phyloP scores from a whole-genome alignment of 2,797 vertebrate genomes.

The Betta splendens region DNA sequence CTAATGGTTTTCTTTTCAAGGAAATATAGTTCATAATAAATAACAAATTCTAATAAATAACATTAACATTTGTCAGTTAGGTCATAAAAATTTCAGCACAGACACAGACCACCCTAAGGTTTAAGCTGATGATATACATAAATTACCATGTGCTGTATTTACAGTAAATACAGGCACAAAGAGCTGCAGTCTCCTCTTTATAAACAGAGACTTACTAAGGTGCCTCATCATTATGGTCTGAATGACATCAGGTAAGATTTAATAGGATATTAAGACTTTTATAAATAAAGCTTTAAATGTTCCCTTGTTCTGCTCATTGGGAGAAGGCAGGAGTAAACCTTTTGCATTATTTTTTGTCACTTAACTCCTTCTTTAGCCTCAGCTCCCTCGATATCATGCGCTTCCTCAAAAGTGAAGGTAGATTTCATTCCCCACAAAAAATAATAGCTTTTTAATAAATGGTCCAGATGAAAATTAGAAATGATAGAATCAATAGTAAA shows the following conservation, averaged over 20 bases:
- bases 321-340: conserved; percentile 4
- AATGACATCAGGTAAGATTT: conserved; percentile 7
- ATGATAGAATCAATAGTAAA: conserved; percentile 42
- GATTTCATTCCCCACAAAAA: conserved; percentile 58
- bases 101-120: neutral
- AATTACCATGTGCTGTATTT: neutral
- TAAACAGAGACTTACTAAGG: neutral
- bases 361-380: conserved; percentile 21
- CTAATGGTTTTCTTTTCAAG: neutral
- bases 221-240: neutral
- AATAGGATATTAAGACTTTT: neutral
- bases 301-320: conserved; percentile 12
- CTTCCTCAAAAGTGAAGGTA: conserved; percentile 50
- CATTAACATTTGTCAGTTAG: neutral
- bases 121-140: neutral
- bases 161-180: neutral
- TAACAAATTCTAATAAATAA: neutral
- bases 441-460: conserved; percentile 53
- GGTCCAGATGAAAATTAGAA: conserved; percentile 34
- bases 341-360: conserved; percentile 10
- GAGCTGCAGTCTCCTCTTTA: neutral
- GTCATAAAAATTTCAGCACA: conserved; percentile 6
- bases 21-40: conserved; percentile 2
- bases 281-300: conserved; percentile 15
- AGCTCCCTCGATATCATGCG: conserved; percentile 2